phyloP scores from a whole-genome alignment of 2,113 vertebrate genomes.

The Salvelinus namaycush region DNA sequence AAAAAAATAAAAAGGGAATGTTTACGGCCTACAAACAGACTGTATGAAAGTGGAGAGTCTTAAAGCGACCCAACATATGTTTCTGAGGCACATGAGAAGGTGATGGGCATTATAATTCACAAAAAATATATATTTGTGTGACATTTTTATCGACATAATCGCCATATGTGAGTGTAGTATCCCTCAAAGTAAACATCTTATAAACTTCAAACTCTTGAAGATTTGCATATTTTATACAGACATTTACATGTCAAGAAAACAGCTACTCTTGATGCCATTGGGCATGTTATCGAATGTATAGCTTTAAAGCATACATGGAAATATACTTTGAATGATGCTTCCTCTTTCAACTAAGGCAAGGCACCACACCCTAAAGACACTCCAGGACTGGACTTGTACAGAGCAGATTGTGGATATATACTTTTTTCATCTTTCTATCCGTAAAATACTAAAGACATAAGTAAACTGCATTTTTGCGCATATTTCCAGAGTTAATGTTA shows the following conservation, averaged over 20 bases:
- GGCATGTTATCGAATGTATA: constrained; percentile 4
- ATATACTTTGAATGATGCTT: too few species aligned
- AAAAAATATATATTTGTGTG: constrained; percentile 14
- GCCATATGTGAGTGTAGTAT: constrained; percentile 25
- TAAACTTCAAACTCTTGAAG: constrained; percentile 40
- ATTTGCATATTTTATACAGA: not conserved
- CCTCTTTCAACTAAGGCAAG: too few species aligned
- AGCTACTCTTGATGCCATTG: constrained; percentile 19
- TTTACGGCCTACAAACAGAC: constrained; percentile 46
- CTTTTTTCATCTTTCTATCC: too few species aligned
- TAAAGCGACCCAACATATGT: constrained; percentile 23
- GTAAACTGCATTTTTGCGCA: too few species aligned
- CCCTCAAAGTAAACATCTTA: not conserved
- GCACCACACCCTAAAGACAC: too few species aligned
- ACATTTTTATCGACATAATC: constrained; percentile 48
- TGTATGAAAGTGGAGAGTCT: constrained; percentile 19
- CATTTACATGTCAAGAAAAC: constrained; percentile 48
- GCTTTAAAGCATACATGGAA: constrained; percentile 11
- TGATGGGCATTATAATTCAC: constrained; percentile 10
- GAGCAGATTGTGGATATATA: too few species aligned
- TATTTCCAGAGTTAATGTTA: too few species aligned
- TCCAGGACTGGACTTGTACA: too few species aligned
- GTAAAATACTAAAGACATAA: too few species aligned
- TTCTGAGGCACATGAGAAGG: constrained; percentile 32
- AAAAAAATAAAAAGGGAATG: constrained; percentile 53